These are phyloP conservation scores for Heterotis niloticus DNA, from an alignment of 2,113 vertebrate genomes.

Conservation along the genomic window DNA sequence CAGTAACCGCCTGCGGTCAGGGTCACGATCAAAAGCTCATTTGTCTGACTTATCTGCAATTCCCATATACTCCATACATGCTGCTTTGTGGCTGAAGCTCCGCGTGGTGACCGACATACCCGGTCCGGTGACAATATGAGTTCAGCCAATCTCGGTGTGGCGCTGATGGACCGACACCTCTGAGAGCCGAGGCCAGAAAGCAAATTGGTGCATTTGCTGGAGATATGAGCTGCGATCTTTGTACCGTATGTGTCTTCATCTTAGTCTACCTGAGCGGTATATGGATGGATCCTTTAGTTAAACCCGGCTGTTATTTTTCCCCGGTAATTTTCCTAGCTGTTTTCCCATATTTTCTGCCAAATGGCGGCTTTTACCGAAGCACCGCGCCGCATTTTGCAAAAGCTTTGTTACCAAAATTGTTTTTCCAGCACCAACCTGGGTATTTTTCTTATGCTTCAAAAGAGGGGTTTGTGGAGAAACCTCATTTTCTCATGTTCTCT, in stretches of 20 bases:
- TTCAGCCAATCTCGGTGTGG: background rate
- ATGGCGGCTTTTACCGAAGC: too few species aligned
- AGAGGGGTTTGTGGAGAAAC: too few species aligned
- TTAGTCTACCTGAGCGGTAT: too few species aligned
- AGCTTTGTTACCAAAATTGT: too few species aligned
- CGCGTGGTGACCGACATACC: background rate
- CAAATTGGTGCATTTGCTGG: background rate
- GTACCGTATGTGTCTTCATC: background rate
- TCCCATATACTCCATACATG: background rate
- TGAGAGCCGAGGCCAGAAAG: background rate
- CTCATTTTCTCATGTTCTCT: too few species aligned
- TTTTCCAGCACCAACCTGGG: too few species aligned
- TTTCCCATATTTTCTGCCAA: too few species aligned
- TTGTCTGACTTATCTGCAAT: background rate
- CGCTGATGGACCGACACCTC: background rate
- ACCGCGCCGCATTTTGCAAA: too few species aligned
- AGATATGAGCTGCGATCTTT: background rate
- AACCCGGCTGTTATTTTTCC: too few species aligned
- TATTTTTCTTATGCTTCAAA: too few species aligned
- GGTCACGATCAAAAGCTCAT: slow-evolving; percentile 8
- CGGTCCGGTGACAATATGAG: background rate
- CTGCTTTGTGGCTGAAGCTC: background rate
- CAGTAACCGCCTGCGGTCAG: background rate
- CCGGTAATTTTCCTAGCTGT: too few species aligned
- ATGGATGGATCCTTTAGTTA: too few species aligned